These are phyloP conservation scores for Matsumurasca onukii DNA, from an alignment of 1,140 invertebrate species.

Conservation along the genomic window DNA sequence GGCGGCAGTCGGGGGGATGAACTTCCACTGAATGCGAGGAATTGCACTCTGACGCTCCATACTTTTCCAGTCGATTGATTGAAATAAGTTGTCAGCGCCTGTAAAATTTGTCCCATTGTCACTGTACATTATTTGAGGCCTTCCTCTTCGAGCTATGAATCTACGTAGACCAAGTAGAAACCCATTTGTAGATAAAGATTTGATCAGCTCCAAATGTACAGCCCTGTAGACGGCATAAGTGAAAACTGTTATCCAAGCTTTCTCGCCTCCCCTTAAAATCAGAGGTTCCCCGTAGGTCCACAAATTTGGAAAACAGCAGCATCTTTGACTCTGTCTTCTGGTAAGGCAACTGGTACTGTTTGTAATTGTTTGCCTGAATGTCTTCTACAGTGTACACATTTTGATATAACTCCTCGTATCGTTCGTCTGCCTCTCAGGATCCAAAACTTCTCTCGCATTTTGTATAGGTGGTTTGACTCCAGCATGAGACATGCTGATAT, in stretches of 20 bases:
- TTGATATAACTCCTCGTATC: neutral
- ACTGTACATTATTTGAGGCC: slow-evolving; percentile 45
- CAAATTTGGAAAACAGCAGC: neutral
- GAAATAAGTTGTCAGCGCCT: too few species aligned
- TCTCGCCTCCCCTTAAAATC: slow-evolving; percentile 23
- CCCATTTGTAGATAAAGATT: slow-evolving; percentile 41
- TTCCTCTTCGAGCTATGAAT: slow-evolving; percentile 44
- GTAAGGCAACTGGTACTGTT: neutral
- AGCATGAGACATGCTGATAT: neutral
- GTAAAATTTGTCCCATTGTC: neutral
- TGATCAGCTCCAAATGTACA: slow-evolving; percentile 46
- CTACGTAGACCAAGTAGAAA: slow-evolving; percentile 30
- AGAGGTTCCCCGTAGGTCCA: neutral
- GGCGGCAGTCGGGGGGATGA: too few species aligned
- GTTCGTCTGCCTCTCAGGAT: neutral
- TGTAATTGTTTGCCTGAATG: neutral
- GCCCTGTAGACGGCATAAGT: slow-evolving; percentile 46
- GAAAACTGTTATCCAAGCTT: slow-evolving; percentile 46
- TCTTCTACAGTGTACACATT: neutral
- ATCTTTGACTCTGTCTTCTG: slow-evolving; percentile 1
- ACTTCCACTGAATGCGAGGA: too few species aligned
- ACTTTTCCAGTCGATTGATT: too few species aligned
- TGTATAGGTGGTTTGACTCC: neutral
- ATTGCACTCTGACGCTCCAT: too few species aligned
- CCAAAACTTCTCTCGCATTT: neutral